phyloP scores from a whole-genome alignment of 2,113 vertebrate species.

The Neoarius graeffei region DNA sequence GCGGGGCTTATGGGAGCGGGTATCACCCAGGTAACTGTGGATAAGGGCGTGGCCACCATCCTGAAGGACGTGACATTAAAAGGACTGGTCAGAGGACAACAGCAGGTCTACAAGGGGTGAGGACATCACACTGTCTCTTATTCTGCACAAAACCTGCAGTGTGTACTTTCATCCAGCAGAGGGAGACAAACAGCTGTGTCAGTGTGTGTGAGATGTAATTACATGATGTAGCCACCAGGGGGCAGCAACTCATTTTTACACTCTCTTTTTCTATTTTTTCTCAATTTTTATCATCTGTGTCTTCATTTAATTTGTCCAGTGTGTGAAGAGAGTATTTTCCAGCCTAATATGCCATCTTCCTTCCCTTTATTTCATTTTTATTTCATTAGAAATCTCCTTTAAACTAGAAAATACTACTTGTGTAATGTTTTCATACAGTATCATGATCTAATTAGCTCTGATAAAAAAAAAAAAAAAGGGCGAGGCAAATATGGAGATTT shows the following conservation, averaged over 20 bases:
- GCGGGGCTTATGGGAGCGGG: constrained; percentile 87
- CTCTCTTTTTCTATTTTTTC: background rate
- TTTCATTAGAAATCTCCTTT: background rate
- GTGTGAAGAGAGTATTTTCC: too few species aligned
- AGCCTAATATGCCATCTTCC: too few species aligned
- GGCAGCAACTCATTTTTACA: background rate
- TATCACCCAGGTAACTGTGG: constrained; percentile 89
- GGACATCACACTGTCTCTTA: constrained; percentile 39
- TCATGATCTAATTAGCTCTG: too few species aligned
- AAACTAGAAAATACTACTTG: background rate
- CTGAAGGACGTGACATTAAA: constrained; percentile 84
- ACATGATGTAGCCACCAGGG: constrained; percentile 27
- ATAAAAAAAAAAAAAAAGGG: too few species aligned
- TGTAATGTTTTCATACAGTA: too few species aligned
- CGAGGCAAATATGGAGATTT: background rate
- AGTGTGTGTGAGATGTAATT: background rate
- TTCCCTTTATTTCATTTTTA: background rate
- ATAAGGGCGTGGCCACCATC: constrained; percentile 85
- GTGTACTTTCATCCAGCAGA: constrained; percentile 19
- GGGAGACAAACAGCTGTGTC: constrained; percentile 3
- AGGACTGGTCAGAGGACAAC: constrained; percentile 85
- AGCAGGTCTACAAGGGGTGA: constrained; percentile 95
- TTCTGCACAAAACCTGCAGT: constrained; percentile 13
- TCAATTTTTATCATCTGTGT: too few species aligned
- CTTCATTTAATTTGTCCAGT: too few species aligned